Evolutionary conservation across 1,140 invertebrate species (phyloP), one percentile per base, ranked within the genome.

Genomic region (Rhagoletis zephyria): DNA sequence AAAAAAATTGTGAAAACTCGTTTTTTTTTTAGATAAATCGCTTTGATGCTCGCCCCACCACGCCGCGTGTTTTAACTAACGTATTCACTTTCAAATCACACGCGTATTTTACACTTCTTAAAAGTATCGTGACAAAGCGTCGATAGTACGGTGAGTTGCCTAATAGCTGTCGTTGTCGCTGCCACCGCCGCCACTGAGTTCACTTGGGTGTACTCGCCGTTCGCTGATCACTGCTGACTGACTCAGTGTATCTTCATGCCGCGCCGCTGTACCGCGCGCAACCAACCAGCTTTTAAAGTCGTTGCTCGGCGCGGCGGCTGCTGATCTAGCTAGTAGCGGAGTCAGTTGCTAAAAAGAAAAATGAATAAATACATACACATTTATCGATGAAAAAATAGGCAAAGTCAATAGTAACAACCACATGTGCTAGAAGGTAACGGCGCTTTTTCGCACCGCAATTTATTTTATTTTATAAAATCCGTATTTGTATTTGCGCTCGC

Each of bases 141-240:
- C 42, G 42, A 48, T 74, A 10, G 12, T 45, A 45, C 40, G 42
- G 12, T 74, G 67, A 74, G 14, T 74, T 74, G 14, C 40, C 40
- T 48, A 63, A 63, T 16, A 63, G 4, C 16, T 16, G 61, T 63
- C 4, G 61, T 14, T 14, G 61, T 63, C 12, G 1, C n/a, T 63
- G n/a, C 4, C 12, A 16, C n/a, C 74, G 48, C 16, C 48, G n/a
- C 74, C 74, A 48, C 9, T 81, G 48, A 30, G 74, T 12, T 59
- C 6, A 81, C 48, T 81, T 81, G 51, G 74, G 74, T 81, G 74
- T 81, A 81, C 74, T 81, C 74, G 48, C 30, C 74, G 74, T 19
- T 56, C 74, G 74, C 48, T 56, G 74, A 81, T 81, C 74, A 81
- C 74, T 30, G 74, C 48, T 81, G 74, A 81, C 74, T 81, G 74